These are phyloP conservation scores for Euspilapteryx auroguttella DNA, from an alignment of 2,888 invertebrate genomes.

Conservation along the genomic window DNA sequence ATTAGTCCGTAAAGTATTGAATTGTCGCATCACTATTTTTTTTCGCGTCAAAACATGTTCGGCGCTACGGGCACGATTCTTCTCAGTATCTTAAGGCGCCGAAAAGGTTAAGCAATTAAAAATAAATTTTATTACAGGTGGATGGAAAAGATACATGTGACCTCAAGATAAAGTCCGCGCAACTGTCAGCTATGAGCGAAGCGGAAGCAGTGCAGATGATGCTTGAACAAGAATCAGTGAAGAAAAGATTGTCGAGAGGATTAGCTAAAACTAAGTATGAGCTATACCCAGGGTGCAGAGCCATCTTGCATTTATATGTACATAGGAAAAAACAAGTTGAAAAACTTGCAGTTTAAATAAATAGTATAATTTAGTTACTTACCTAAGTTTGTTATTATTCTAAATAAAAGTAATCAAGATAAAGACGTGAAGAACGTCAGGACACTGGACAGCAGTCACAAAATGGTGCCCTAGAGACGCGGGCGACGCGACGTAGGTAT, in stretches of 20 bases:
- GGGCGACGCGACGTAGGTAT: no score
- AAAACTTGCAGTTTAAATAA: slow-evolving; percentile 5
- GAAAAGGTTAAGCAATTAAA: background rate
- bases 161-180: slow-evolving; percentile 30
- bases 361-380: no score
- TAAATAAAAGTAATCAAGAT: no score
- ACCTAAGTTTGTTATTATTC: no score
- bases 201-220: slow-evolving; percentile 33
- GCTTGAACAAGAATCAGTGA: slow-evolving; percentile 26
- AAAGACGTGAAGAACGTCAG: no score
- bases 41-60: no score
- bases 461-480: no score
- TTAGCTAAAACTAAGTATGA: slow-evolving; percentile 34
- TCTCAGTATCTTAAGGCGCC: no score
- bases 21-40: no score
- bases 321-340: slow-evolving; percentile 16
- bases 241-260: slow-evolving; percentile 23
- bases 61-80: no score
- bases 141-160: slow-evolving; percentile 45
- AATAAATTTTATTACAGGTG: slow-evolving; percentile 21
- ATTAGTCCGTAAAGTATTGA: no score
- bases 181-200: slow-evolving; percentile 24
- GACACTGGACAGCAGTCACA: no score
- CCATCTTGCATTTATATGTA: slow-evolving; percentile 37
- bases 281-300: slow-evolving; percentile 39